Conservation (phyloP, 2,888 invertebrate genomes). For the Drosophila yooni region DNA sequence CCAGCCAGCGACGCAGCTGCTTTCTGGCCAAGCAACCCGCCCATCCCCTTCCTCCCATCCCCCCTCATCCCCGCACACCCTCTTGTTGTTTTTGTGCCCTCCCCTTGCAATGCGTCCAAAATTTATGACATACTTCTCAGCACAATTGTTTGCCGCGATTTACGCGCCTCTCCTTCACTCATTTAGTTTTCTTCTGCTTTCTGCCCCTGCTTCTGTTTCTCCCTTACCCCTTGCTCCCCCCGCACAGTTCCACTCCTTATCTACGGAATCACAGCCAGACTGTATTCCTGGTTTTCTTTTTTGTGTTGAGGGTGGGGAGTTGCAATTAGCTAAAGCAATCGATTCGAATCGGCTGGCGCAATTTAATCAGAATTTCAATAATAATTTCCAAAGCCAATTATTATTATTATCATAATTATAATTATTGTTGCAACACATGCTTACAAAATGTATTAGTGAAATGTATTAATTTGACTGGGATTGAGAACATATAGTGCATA, state of each 20-base stretch:
- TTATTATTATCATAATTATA: conserved; percentile 5
- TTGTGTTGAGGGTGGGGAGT: not conserved
- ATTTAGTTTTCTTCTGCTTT: not conserved
- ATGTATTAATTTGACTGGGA: not conserved
- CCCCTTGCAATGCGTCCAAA: conserved; percentile 61
- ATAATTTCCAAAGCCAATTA: conserved; percentile 26
- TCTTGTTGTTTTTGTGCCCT: conserved; percentile 21
- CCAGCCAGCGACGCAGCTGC: conserved; percentile 48
- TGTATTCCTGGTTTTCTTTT: conserved; percentile 12
- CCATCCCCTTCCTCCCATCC: not conserved
- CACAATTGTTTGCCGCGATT: conserved; percentile 80
- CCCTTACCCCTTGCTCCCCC: conserved; percentile 1
- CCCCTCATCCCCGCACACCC: not conserved
- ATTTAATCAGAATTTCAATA: conserved; percentile 39
- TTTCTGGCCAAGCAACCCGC: conserved; percentile 33
- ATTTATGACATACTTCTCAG: conserved; percentile 81
- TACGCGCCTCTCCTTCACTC: conserved; percentile 63
- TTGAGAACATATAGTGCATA: not conserved
- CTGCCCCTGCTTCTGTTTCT: not conserved
- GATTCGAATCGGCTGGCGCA: conserved; percentile 42
- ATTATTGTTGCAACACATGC: not conserved
- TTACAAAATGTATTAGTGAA: not conserved
- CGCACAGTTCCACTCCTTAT: conserved; percentile 36
- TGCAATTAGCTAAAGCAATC: conserved; percentile 56
- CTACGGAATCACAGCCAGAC: conserved; percentile 13